Conservation (phyloP, 2,113 vertebrate species). For the Turnix velox region DNA sequence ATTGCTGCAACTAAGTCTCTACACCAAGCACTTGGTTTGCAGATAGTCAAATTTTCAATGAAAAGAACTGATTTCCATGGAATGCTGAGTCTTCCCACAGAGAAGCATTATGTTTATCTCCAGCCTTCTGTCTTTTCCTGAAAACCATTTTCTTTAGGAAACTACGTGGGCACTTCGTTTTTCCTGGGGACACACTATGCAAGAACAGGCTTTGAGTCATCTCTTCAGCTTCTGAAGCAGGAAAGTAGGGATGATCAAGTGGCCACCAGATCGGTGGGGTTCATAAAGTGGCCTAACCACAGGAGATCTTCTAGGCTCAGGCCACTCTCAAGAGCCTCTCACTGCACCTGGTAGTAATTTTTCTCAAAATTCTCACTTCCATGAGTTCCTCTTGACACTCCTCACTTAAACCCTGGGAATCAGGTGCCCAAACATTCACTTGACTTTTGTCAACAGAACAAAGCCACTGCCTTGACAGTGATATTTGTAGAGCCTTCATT, state of each 20-base stretch:
- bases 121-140: conserved; percentile 46
- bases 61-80: conserved; percentile 24
- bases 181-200: not conserved
- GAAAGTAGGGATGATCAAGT: accelerated
- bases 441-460: not conserved
- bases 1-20: not conserved
- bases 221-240: not conserved
- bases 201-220: not conserved
- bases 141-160: not conserved
- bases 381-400: not conserved
- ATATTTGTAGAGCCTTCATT: not conserved
- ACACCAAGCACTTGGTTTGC: not conserved
- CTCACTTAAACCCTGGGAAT: not conserved
- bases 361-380: not conserved
- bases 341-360: not conserved
- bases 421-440: not conserved
- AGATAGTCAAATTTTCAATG: not conserved
- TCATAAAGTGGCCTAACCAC: not conserved
- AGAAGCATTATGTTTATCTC: conserved; percentile 30
- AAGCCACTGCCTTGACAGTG: not conserved
- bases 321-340: not conserved
- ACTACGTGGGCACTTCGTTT: not conserved
- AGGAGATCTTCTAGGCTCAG: not conserved
- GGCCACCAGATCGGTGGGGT: not conserved
- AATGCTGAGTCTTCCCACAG: conserved; percentile 33